Evolutionary conservation across 2,113 vertebrate species (phyloP), one percentile per base, ranked within the genome.

Genomic region (Otocyon megalotis): DNA sequence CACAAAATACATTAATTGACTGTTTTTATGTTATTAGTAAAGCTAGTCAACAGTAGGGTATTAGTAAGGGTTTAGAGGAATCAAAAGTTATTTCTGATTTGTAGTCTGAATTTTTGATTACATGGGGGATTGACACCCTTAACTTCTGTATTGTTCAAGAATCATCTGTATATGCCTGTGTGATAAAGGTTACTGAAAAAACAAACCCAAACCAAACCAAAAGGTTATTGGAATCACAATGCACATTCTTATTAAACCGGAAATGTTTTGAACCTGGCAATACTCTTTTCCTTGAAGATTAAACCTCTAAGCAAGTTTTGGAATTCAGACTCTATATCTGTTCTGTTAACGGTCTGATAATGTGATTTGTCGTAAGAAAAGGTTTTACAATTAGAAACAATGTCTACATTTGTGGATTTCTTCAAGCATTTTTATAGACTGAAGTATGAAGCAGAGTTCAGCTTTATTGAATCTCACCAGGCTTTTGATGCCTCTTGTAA

Each of bases 291-390:
- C 14, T 88, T 88, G 24, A 86, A 90, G 13, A 84, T 81, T 63
- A 80, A 95, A 54, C 13, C 28, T 90, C 35, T 58, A 63, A 90
- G 80, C 69, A 90, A 54, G 20, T 76, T 81, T 93, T 88, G 19
- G 53, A 53, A 37, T 90, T 9, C 28, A 60, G 43, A 13, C 24
- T 83, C 71, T 83, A 10, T 77, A 13, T 48, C n/a, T 92, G 37
- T 80, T 71, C 12, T 88, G 69, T 67, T 24, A 53, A 8, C 90
- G 15, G 35, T 86, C 32, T 43, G 13, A 15, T 71, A 54, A 9
- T 88, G 53, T n/a, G 54, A 20, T 89, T 94, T 86, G 5, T 81
- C 79, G 93, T 69, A 24, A 79, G 53, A 32, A 79, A 89, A 74
- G n/a, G 15, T 74, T 69, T 86, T 90, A 54, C 3, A 13, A 13